Percentiles rank a stretch among this genome's conserved stretches.
phyloP scores from a whole-genome alignment of 2,113 vertebrate species.

The Anarrhichthys ocellatus region DNA sequence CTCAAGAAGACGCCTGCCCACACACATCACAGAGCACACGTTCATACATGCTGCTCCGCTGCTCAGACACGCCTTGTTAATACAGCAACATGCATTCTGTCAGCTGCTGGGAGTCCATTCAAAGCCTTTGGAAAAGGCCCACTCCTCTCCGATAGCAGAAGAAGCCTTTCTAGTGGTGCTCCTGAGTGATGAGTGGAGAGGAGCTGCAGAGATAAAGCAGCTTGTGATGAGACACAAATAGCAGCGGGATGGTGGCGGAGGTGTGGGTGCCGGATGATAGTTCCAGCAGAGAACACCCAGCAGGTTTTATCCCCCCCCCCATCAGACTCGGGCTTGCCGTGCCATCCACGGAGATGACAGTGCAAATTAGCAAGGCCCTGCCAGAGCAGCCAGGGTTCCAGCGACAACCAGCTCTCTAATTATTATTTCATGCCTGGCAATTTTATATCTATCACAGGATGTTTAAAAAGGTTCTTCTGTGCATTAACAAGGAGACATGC shows the following conservation, averaged over 20 bases:
- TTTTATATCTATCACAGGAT: constrained; percentile 41
- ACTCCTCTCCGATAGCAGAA: constrained; percentile 23
- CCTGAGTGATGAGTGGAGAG: constrained; percentile 27
- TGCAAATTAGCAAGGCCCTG: constrained; percentile 32
- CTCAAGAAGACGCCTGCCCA: neutral
- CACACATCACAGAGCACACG: neutral
- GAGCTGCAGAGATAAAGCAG: constrained; percentile 17
- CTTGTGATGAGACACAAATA: constrained; percentile 43
- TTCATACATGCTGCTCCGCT: neutral
- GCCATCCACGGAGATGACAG: constrained; percentile 24
- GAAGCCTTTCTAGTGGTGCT: constrained; percentile 38
- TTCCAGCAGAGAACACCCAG: constrained; percentile 51
- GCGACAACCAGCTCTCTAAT: constrained; percentile 38
- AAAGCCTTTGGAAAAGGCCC: constrained; percentile 21
- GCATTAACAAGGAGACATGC: constrained; percentile 40
- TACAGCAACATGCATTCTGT: neutral
- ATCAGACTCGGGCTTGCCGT: constrained; percentile 22
- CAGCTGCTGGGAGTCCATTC: constrained; percentile 24
- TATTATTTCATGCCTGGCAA: constrained; percentile 42
- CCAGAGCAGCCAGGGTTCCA: constrained; percentile 9
- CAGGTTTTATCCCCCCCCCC: constrained; percentile 14
- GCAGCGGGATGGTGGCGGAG: neutral
- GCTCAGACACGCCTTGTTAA: constrained; percentile 23
- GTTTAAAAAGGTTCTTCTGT: constrained; percentile 41
- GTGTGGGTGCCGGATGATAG: constrained; percentile 15